A percentile compares a stretch with the other conserved stretches of the same genome.
Conservation (phyloP, 2,888 invertebrate species). For the Erpobdella octoculata region DNA sequence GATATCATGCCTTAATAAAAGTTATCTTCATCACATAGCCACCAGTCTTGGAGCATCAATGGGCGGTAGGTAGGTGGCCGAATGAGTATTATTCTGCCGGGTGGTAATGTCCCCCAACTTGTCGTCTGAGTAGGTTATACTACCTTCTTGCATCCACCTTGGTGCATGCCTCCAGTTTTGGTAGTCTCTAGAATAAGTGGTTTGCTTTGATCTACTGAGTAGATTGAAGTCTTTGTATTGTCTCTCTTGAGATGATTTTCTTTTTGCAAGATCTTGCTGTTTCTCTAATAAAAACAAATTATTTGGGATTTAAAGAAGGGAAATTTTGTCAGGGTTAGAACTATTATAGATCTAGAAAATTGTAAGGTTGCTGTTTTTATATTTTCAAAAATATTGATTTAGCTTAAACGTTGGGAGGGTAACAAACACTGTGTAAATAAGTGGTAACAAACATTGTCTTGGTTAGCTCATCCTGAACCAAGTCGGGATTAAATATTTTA, state of each 20-base stretch:
- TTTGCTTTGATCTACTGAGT: neutral
- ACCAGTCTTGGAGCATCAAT: slow-evolving; percentile 13
- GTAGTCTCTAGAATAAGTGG: slow-evolving; percentile 13
- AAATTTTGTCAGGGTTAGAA: too few species aligned
- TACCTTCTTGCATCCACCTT: slow-evolving; percentile 1
- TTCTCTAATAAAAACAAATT: neutral
- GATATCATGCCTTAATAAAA: too few species aligned
- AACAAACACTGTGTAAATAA: too few species aligned
- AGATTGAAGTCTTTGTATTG: neutral
- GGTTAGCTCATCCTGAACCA: too few species aligned
- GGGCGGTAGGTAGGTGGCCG: slow-evolving; percentile 2
- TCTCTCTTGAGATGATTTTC: neutral
- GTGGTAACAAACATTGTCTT: too few species aligned
- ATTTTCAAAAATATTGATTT: too few species aligned
- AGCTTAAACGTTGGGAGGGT: too few species aligned
- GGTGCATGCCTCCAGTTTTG: neutral
- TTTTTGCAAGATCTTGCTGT: neutral
- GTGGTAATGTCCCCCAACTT: neutral
- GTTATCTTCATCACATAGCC: too few species aligned
- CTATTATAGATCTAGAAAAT: too few species aligned
- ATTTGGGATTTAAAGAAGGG: too few species aligned
- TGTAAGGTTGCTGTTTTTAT: too few species aligned
- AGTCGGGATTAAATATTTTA: too few species aligned
- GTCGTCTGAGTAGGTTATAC: neutral
- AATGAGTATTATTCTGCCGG: slow-evolving; percentile 8